Evolutionary conservation across 1,140 invertebrate species (phyloP), one percentile per base, ranked within the genome.

Genomic region (Scaptodrosophila lebanonensis): DNA sequence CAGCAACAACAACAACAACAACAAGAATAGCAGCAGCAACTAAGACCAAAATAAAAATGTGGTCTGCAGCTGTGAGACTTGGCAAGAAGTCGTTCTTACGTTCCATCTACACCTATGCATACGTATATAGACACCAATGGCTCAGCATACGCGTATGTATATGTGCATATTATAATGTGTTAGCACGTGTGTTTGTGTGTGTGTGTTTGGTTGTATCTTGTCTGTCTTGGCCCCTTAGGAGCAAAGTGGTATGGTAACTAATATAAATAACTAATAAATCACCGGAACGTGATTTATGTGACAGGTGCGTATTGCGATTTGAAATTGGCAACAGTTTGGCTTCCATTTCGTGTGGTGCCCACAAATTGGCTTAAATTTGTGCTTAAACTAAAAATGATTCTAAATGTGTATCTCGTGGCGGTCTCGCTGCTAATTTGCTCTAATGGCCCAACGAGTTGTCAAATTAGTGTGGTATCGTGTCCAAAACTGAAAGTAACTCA

Each of bases 211-310:
- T 53, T 75, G 73, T 68, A 61, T 43, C 51, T 66, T 73, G 64
- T 73, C 57, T 48, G 49, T 33, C 29, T 52, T n/a, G 39, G 39
- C 44, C 52, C 35, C 42, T 12, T 2, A 29, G 43, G 43, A 5
- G 15, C 11, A 20, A 48, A 58, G 39, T 51, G 70, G 60, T 38
- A 11, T 62, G 54, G 67, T 67, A 82, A 79, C 73, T 77, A 77
- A 77, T 82, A 82, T 79, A 75, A 79, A 79, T 79, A 73, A 72
- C 75, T 79, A 79, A 79, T 79, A 79, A 79, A 79, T 79, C 73
- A 79, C 73, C 59, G 68, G 56, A 73, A 69, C 59, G 64, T 82
- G 73, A 79, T 79, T 79, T 79, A 79, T 79, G 73, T 79, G 73
- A 82, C 73, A 79, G 73, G 73, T 79, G 73, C 73, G 73, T 79